phyloP scores from a whole-genome alignment of 2,113 vertebrate genomes.

The Oreotrochilus melanogaster region DNA sequence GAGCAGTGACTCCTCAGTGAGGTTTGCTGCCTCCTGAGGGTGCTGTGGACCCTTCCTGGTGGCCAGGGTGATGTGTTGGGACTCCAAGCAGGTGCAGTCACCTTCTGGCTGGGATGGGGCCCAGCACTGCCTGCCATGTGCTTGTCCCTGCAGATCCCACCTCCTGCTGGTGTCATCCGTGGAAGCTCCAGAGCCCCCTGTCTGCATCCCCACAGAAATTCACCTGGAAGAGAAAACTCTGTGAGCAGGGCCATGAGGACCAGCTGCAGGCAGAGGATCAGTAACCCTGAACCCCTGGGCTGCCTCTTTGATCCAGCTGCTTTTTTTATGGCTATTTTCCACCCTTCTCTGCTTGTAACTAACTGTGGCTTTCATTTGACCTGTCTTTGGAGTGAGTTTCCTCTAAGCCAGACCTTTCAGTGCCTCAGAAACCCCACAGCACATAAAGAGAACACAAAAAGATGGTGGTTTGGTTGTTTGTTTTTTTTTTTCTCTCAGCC shows the following conservation, averaged over 20 bases:
- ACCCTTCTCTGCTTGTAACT: constrained; percentile 1
- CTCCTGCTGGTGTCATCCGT: rapidly evolving
- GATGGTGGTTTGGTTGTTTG: neutral
- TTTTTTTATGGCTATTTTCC: constrained; percentile 3
- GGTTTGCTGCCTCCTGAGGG: rapidly evolving
- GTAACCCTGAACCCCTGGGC: neutral
- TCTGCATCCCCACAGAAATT: neutral
- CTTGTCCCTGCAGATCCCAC: neutral
- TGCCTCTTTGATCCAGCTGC: neutral
- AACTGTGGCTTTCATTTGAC: constrained; percentile 33
- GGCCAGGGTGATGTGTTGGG: rapidly evolving
- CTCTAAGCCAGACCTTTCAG: constrained; percentile 9
- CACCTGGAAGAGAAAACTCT: rapidly evolving
- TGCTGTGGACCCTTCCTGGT: neutral
- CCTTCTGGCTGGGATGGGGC: neutral
- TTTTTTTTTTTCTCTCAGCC: neutral
- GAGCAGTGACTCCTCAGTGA: neutral
- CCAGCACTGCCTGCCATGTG: rapidly evolving
- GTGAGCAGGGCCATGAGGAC: neutral
- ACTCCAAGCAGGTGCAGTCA: neutral
- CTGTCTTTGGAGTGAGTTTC: neutral
- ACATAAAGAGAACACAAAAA: neutral
- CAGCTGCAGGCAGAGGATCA: neutral
- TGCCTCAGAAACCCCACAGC: neutral
- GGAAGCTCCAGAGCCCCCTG: neutral